These are phyloP conservation scores for Napeogenes inachia DNA, from an alignment of 2,888 invertebrate species.

Conservation along the genomic window DNA sequence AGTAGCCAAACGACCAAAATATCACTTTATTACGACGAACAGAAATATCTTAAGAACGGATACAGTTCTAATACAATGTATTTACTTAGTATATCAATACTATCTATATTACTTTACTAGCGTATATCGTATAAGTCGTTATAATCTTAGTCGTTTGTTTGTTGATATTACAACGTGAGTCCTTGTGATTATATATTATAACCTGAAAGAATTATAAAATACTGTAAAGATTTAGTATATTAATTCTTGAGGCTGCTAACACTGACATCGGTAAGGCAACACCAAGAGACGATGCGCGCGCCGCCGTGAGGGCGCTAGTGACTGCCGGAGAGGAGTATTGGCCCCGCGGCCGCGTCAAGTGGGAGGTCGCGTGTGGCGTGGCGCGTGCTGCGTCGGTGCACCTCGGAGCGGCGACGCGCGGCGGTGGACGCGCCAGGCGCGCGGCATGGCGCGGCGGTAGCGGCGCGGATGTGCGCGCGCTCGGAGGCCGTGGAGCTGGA, in stretches of 20 bases:
- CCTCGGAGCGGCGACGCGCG: slow-evolving; percentile 30
- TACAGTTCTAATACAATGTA: no score
- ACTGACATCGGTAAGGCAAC: slow-evolving; percentile 41
- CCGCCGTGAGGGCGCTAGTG: slow-evolving; percentile 36
- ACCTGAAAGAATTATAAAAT: no score
- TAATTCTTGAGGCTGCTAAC: slow-evolving; percentile 23
- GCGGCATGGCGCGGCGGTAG: slow-evolving; percentile 84
- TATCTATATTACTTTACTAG: no score
- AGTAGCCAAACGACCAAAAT: no score
- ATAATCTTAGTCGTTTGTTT: no score
- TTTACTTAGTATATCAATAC: no score
- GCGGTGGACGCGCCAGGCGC: slow-evolving; percentile 69
- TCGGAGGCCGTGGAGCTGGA: slow-evolving; percentile 87
- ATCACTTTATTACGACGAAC: no score
- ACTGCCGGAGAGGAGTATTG: slow-evolving; percentile 41
- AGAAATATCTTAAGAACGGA: no score
- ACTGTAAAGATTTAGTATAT: no score
- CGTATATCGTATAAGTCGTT: no score
- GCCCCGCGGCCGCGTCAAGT: slow-evolving; percentile 48
- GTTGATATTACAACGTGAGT: no score
- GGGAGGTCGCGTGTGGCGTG: slow-evolving; percentile 47
- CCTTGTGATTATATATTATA: no score
- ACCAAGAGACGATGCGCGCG: slow-evolving; percentile 39
- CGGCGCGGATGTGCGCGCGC: slow-evolving; percentile 87
- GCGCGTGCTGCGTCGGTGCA: slow-evolving; percentile 49